Evolutionary conservation across 2,888 invertebrate species (phyloP), one percentile per base, ranked within the genome.

Genomic region (Ectemnius cavifrons): DNA sequence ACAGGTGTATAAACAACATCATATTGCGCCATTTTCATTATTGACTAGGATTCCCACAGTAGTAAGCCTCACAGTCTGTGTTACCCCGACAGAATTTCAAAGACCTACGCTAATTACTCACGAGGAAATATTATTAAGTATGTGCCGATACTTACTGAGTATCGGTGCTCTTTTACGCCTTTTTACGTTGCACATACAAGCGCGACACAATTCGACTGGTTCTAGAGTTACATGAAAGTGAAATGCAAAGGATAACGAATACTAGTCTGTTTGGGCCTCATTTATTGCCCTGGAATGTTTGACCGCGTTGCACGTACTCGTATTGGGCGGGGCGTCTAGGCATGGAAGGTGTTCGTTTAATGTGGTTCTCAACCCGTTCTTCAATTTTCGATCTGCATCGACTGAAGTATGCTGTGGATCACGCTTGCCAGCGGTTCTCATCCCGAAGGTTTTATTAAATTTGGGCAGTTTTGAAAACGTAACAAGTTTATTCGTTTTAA

Each of bases 261-360:
- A 27, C 63, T 57, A 27, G 14, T 8, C n/a, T 59, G 61, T 27
- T 59, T 28, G 47, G n/a, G 27, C 73, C 68, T 75, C 67, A 68
- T 75, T 71, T 58, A 52, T 59, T 63, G 62, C 67, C 57, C 62
- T 79, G 80, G 79, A 85, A 82, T 84, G 80, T 83, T 80, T 82
- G 77, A 65, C 66, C 77, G 52, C 52, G 81, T 79, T 78, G 78
- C 68, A 75, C 68, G 62, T 71, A 80, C 58, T 86, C 78, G 78
- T 77, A 80, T 84, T 78, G 87, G 86, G 87, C 86, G 86, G 85
- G 86, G 86, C 87, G 76, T 75, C 23, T 28, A 23, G 23, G 27
- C 68, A 11, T 47, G n/a, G 74, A 62, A 47, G 63, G 73, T 59
- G 61, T 59, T 37, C 37, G 37, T 1, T 37, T 37, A 11, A 11